Conservation (phyloP, 2,888 invertebrate genomes). For the Pyrochroa serraticornis region DNA sequence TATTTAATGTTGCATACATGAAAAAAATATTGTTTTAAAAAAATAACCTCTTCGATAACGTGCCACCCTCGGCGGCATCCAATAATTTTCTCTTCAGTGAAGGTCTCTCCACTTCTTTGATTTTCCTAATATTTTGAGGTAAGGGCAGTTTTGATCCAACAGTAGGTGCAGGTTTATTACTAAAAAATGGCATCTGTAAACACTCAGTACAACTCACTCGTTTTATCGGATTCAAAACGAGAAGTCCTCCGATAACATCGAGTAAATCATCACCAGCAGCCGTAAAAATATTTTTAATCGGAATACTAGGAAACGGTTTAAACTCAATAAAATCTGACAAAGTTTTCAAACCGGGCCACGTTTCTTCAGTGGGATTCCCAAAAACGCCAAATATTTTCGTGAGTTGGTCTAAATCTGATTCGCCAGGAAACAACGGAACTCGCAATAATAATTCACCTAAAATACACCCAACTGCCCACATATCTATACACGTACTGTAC, state of each 20-base stretch:
- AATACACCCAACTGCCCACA: conserved; percentile 99
- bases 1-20: too few species aligned
- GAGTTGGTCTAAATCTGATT: conserved; percentile 95
- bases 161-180: conserved; percentile 88
- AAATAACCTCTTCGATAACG: conserved; percentile 71
- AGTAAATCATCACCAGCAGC: conserved; percentile 93
- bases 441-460: conserved; percentile 91
- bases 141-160: conserved; percentile 82
- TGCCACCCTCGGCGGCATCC: conserved; percentile 72
- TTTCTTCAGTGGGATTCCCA: conserved; percentile 91
- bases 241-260: conserved; percentile 75
- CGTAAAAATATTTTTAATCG: conserved; percentile 90
- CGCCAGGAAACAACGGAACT: conserved; percentile 94
- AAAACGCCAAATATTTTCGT: conserved; percentile 93
- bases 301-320: conserved; percentile 83
- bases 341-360: conserved; percentile 84
- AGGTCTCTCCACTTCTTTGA: conserved; percentile 67
- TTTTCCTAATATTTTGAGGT: conserved; percentile 68
- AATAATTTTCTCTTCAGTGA: conserved; percentile 78
- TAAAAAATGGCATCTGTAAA: conserved; percentile 88
- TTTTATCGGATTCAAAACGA: conserved; percentile 82
- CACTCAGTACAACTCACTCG: conserved; percentile 84
- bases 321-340: conserved; percentile 93
- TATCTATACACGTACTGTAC: conserved; percentile 95
- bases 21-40: conserved; percentile 60